Evolutionary conservation across 2,888 invertebrate genomes (phyloP).

Genomic region (Scaptomyza cyrtandrae): DNA sequence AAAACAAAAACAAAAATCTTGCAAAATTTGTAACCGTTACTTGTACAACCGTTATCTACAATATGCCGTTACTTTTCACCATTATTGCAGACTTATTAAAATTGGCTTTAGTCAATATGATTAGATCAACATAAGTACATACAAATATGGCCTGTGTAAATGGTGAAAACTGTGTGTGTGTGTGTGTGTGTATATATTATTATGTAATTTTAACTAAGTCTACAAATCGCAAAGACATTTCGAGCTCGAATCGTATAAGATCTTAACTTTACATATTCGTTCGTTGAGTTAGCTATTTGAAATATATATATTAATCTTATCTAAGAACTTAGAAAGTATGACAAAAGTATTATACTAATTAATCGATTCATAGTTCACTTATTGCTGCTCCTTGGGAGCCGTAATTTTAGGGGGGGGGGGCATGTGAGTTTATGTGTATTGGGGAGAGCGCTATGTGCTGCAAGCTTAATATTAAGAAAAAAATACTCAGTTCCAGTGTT

Average conservation of each 20-base stretch:
- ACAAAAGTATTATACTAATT: slow-evolving; percentile 70
- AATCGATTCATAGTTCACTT: slow-evolving; percentile 58
- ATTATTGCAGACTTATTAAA: slow-evolving; percentile 59
- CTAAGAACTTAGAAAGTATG: slow-evolving; percentile 66
- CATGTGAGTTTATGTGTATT: slow-evolving; percentile 11
- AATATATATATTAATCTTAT: slow-evolving; percentile 19
- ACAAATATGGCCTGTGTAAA: slow-evolving; percentile 56
- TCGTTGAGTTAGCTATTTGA: slow-evolving; percentile 1
- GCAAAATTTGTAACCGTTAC: background rate
- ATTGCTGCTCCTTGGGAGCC: slow-evolving; percentile 78
- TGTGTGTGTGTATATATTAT: background rate
- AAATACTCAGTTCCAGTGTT: slow-evolving; percentile 80
- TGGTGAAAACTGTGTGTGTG: slow-evolving; percentile 38
- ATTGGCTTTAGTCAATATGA: slow-evolving; percentile 54
- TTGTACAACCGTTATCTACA: slow-evolving; percentile 37
- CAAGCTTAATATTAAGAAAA: slow-evolving; percentile 68
- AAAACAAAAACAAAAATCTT: background rate
- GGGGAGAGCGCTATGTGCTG: slow-evolving; percentile 62
- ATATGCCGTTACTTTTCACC: slow-evolving; percentile 42
- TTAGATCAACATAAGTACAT: slow-evolving; percentile 59
- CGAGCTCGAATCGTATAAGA: slow-evolving; percentile 17
- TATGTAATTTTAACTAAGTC: slow-evolving; percentile 20
- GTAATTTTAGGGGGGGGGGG: slow-evolving; percentile 44
- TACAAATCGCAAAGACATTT: slow-evolving; percentile 45
- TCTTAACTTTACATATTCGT: slow-evolving; percentile 24